Percentiles rank a stretch among this genome's conserved stretches.
Evolutionary conservation across 2,888 invertebrate genomes (phyloP).

Genomic region (Seladonia tumulorum): DNA sequence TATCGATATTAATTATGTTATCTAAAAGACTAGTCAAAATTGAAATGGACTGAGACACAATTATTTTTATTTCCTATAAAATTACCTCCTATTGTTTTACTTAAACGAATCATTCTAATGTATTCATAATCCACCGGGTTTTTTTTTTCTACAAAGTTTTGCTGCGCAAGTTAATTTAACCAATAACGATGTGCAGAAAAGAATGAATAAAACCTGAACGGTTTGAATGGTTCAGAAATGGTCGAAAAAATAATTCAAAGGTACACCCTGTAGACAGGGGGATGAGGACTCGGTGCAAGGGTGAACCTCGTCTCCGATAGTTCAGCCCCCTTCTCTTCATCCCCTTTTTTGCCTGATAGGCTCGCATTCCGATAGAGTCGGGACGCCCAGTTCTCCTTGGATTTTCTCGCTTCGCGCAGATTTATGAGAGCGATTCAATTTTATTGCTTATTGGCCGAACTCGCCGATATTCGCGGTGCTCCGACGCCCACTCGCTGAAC

Average conservation of each 20-base stretch:
- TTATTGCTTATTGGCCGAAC: conserved; percentile 72
- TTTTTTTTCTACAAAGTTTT: not conserved
- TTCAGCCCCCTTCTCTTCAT: not conserved
- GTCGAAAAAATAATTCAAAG: not conserved
- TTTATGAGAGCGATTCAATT: conserved; percentile 74
- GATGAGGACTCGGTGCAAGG: conserved; percentile 21
- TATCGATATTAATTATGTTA: too few relatives aligned
- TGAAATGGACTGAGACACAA: not conserved
- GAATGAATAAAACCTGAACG: not conserved
- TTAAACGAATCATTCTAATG: not conserved
- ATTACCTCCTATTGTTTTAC: not conserved
- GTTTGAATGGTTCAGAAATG: not conserved
- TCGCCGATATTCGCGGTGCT: conserved; percentile 61
- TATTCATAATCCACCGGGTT: not conserved
- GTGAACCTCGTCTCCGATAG: conserved; percentile 17
- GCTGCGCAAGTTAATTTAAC: not conserved
- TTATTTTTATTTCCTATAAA: not conserved
- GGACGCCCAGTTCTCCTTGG: conserved; percentile 31
- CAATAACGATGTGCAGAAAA: not conserved
- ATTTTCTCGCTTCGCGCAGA: conserved; percentile 64
- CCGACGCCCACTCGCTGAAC: conserved; percentile 6
- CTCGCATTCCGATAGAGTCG: conserved; percentile 38
- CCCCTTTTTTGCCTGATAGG: conserved; percentile 30
- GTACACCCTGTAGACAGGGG: conserved; percentile 18
- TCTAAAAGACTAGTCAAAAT: not conserved